Conservation (phyloP, 2,888 invertebrate genomes). For the Macrosoma leucophasiata region DNA sequence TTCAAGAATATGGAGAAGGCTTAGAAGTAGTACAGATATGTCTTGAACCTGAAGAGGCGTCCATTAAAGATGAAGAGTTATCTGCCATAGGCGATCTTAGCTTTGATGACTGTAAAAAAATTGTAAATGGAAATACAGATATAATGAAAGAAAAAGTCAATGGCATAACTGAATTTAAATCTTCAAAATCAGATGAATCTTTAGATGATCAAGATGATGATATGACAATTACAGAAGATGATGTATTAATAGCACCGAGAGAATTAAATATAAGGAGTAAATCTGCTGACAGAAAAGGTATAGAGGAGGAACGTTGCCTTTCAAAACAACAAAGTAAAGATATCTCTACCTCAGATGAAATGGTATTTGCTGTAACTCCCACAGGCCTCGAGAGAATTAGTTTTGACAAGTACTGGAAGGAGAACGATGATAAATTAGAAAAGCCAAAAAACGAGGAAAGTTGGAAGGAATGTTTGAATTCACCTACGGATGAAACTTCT, state of each 20-base stretch:
- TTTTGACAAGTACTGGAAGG: slow-evolving; percentile 69
- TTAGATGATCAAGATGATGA: slow-evolving; percentile 65
- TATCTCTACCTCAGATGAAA: slow-evolving; percentile 70
- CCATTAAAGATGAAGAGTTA: slow-evolving; percentile 69
- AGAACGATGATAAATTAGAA: slow-evolving; percentile 43
- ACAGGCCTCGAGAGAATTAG: slow-evolving; percentile 70
- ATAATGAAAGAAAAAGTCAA: slow-evolving; percentile 39
- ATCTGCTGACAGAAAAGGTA: slow-evolving; percentile 41
- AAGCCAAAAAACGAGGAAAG: slow-evolving; percentile 61
- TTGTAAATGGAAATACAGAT: slow-evolving; percentile 30
- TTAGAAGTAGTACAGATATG: slow-evolving; percentile 78
- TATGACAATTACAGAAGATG: slow-evolving; percentile 70
- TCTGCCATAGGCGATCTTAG: slow-evolving; percentile 64
- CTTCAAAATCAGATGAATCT: slow-evolving; percentile 61
- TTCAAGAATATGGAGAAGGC: slow-evolving; percentile 79
- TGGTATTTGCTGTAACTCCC: slow-evolving; percentile 72
- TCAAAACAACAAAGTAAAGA: slow-evolving; percentile 70
- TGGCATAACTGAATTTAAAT: slow-evolving; percentile 46
- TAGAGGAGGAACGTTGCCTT: slow-evolving; percentile 39
- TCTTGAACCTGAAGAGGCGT: slow-evolving; percentile 75
- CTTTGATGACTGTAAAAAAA: slow-evolving; percentile 53
- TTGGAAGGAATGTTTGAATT: slow-evolving; percentile 61
- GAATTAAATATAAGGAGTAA: slow-evolving; percentile 55
- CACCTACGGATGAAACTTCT: slow-evolving; percentile 45
- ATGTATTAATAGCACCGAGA: slow-evolving; percentile 52